A percentile compares a stretch with the other conserved stretches of the same genome.
phyloP scores from a whole-genome alignment of 2,888 invertebrate genomes.

The Hirudinaria manillensis region DNA sequence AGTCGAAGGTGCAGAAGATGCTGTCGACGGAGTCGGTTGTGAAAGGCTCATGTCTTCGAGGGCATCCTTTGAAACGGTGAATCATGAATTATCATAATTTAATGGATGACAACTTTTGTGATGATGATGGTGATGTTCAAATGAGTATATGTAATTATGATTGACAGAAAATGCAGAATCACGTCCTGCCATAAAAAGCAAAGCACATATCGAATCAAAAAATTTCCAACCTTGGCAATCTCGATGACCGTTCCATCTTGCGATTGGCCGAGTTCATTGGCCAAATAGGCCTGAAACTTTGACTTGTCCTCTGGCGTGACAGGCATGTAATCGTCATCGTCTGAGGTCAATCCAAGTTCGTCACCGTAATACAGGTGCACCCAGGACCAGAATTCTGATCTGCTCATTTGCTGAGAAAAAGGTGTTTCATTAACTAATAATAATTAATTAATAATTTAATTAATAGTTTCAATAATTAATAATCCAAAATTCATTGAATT shows the following conservation, averaged over 20 bases:
- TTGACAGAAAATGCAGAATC: too few relatives aligned
- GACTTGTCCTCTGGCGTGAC: conserved; percentile 40
- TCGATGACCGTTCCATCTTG: neutral
- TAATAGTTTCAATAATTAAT: too few relatives aligned
- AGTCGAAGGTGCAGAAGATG: neutral
- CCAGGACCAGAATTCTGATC: conserved; percentile 80
- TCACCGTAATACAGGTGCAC: conserved; percentile 89
- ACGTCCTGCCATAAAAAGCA: neutral
- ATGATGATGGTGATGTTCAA: neutral
- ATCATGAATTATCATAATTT: too few relatives aligned
- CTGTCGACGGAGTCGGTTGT: neutral
- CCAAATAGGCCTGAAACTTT: conserved; percentile 27
- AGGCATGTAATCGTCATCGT: conserved; percentile 62
- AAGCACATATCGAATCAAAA: neutral
- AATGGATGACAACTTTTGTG: too few relatives aligned
- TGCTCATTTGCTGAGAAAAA: conserved; percentile 63
- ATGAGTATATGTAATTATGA: too few relatives aligned
- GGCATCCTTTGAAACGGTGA: neutral
- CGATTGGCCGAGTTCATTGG: neutral
- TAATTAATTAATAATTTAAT: too few relatives aligned
- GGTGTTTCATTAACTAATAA: too few relatives aligned
- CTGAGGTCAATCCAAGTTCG: conserved; percentile 75
- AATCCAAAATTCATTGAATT: too few relatives aligned
- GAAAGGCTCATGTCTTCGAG: neutral
- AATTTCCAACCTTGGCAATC: neutral